Evolutionary conservation across 35 echinoderm and acorn worm genomes (phyloP), one percentile per base, ranked within the genome.

Genomic region (Apostichopus japonicus): DNA sequence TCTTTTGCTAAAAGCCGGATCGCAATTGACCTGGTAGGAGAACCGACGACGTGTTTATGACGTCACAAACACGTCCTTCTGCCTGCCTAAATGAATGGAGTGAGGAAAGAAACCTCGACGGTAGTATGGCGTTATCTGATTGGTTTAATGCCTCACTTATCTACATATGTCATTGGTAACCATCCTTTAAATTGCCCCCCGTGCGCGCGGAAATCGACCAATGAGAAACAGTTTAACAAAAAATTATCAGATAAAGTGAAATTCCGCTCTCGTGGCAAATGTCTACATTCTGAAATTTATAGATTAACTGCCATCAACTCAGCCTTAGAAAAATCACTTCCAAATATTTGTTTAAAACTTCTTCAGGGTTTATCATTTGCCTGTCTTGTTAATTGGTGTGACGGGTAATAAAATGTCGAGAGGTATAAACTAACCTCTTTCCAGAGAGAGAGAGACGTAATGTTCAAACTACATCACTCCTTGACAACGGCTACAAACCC

Each of bases 331-430:
- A 84, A 84, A 84, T 84, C 81, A 57, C 81, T 84, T 84, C 53
- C 54, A 84, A 56, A 84, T 84, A 84, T 84, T 84, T 84, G 81
- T 84, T 84, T 84, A 84, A 84, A 84, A 51, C 56, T 57, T 51
- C 53, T 84, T 21, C n/a, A 83, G 51, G 81, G 56, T 84, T 84
- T 84, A 84, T 84, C 81, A 23, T 84, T 84, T 84, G 24, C 81
- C 54, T 84, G 81, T 84, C 81, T 84, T 84, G 81, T 84, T 84
- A 84, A 84, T 84, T 84, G 81, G 81, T 84, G 81, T 84, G 81
- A 58, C 81, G 51, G 56, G 54, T 22, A 53, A 59, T 84, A 84
- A 84, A 84, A 84, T 59, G 81, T 84, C 81, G 56, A 84, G 81
- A 84, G 81, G 81, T 21, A 61, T 75, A 19, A 6, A 19, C 21